Percentiles rank a stretch among this genome's conserved stretches.
Evolutionary conservation across 2,113 vertebrate species (phyloP).

Genomic region (Etheostoma cragini): DNA sequence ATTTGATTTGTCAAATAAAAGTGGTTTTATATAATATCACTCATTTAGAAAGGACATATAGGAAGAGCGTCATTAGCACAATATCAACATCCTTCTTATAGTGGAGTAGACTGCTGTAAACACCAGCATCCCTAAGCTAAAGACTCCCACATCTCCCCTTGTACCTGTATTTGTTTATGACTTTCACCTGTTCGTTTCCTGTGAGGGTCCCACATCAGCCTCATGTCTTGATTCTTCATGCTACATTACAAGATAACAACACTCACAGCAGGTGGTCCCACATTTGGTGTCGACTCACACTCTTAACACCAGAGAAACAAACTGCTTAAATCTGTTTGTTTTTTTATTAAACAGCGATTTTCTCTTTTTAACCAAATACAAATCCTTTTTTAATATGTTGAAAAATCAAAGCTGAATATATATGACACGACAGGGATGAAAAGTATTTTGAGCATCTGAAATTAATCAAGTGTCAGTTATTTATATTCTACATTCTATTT

Average conservation of each 20-base stretch:
- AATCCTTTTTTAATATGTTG: background rate
- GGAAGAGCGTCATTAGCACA: conserved; percentile 4
- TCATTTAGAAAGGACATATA: conserved; percentile 6
- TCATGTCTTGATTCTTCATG: conserved; percentile 62
- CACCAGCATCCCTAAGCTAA: conserved; percentile 59
- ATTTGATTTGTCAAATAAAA: background rate
- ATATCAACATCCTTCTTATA: conserved; percentile 38
- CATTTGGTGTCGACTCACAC: conserved; percentile 2
- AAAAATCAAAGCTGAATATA: background rate
- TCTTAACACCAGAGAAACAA: background rate
- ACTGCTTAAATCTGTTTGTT: background rate
- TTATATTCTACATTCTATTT: background rate
- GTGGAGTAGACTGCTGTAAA: conserved; percentile 15
- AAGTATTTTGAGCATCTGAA: background rate
- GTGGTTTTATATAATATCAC: conserved; percentile 11
- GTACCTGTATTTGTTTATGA: conserved; percentile 69
- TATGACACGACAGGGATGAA: background rate
- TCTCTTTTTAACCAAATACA: background rate
- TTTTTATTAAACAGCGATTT: background rate
- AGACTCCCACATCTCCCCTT: conserved; percentile 55
- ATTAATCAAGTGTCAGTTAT: background rate
- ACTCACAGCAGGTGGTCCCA: conserved; percentile 76
- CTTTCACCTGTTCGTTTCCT: conserved; percentile 78
- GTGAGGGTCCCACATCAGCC: conserved; percentile 75
- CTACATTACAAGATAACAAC: conserved; percentile 80